Evolutionary conservation across 2,113 vertebrate genomes (phyloP), one percentile per base, ranked within the genome.

Genomic region (Ploceus nigricollis): DNA sequence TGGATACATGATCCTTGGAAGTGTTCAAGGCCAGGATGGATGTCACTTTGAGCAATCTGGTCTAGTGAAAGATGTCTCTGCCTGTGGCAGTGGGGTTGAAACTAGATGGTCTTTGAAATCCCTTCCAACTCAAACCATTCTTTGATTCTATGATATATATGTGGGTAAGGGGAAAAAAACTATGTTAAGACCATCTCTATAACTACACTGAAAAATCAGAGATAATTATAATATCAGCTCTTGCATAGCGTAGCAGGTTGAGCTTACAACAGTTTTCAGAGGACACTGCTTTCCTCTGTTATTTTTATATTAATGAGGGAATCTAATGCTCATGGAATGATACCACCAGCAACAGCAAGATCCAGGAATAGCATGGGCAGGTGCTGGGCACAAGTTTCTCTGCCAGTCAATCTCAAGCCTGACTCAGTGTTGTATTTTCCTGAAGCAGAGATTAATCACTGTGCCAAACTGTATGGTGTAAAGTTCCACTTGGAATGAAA

Each of bases 321-420:
- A 89, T 76, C 58, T 86, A 82, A 89, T 47, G 48, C 53, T 90
- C 23, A 53, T 50, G 65, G 65, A 90, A 85, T 54, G 77, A 73
- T 70, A 87, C 14, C 31, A 90, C 18, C 4, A 16, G 77, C 37
- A 53, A 39, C 3, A n/a, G 51, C 4, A 7, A 93, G 68, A 89
- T 78, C 66, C 86, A 92, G 61, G 50, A 97, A 96, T 88, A 96
- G 69, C 7, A 47, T 40, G 70, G 93, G 82, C 94, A 96, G 92
- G 81, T 91, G 94, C 47, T 81, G 40, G 22, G 28, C 70, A 85
- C 47, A 84, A 84, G 60, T 87, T 96, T 94, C 79, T 82, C 79
- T 96, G 96, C 47, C 89, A 90, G 77, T 95, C 93, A 93, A 2
- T 35, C 42, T 75, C 69, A 76, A 69, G 90, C 30, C 76, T 97